phyloP scores from a whole-genome alignment of 2,113 vertebrate species.

The Tragelaphus scriptus region DNA sequence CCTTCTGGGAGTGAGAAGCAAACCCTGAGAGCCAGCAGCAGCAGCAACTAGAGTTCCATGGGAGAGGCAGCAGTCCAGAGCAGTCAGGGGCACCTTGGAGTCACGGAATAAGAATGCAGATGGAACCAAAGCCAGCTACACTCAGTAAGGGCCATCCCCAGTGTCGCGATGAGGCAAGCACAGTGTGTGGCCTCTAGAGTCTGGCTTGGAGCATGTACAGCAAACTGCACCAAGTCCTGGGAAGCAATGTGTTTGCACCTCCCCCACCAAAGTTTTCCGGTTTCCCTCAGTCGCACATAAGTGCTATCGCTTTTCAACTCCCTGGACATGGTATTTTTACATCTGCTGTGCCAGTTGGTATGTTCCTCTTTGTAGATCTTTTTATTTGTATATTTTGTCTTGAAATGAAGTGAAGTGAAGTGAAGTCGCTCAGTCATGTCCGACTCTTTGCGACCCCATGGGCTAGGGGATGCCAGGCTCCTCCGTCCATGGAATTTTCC shows the following conservation, averaged over 20 bases:
- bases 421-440: no score
- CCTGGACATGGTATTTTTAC: background rate
- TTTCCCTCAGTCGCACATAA: background rate
- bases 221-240: background rate
- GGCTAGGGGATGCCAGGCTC: no score
- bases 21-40: background rate
- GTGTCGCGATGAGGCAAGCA: background rate
- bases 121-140: background rate
- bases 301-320: background rate
- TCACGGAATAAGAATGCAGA: background rate
- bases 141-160: background rate
- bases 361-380: background rate
- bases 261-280: background rate
- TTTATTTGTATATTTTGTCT: background rate
- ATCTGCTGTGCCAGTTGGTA: background rate
- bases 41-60: background rate
- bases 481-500: no score
- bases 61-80: background rate
- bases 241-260: background rate
- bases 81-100: background rate
- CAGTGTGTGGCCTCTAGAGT: background rate
- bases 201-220: fast-evolving
- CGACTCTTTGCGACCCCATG: no score
- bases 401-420: no score
- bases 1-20: background rate